Evolutionary conservation across 2,797 vertebrate species (phyloP).

Genomic region (Pipistrellus pipistrellus): DNA sequence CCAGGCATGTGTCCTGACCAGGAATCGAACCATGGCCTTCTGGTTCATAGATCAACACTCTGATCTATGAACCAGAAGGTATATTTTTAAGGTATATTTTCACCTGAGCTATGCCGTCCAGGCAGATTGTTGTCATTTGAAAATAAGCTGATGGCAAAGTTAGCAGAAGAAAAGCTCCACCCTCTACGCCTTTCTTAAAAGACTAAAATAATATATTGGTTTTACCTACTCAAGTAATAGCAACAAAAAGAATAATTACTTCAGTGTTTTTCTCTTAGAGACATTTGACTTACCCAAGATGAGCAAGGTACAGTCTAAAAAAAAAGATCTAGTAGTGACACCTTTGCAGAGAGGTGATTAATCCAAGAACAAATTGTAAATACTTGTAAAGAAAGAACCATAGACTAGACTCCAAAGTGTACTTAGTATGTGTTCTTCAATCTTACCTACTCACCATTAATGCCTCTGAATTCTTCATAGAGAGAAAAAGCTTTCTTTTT

Average conservation of each 20-base stretch:
- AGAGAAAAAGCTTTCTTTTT: conserved; percentile 46
- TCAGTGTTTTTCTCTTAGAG: neutral
- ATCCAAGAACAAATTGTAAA: neutral
- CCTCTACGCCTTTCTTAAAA: neutral
- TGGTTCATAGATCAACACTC: no score
- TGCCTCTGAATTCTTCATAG: neutral
- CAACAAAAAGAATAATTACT: neutral
- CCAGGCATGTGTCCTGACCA: no score
- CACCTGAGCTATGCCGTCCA: neutral
- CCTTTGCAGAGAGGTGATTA: neutral
- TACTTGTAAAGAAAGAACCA: neutral
- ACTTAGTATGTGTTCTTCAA: conserved; percentile 1
- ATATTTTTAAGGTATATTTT: no score
- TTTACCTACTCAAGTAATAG: conserved; percentile 36
- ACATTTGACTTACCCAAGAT: conserved; percentile 19
- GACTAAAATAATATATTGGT: neutral
- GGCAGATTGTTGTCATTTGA: conserved; percentile 40
- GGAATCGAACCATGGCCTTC: no score
- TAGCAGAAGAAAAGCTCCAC: conserved; percentile 39
- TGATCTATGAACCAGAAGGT: no score
- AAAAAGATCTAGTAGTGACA: conserved; percentile 42
- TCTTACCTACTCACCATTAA: neutral
- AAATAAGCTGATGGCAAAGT: conserved; percentile 40
- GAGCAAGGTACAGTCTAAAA: conserved; percentile 2
- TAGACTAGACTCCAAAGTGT: neutral